Conservation (phyloP, 2,888 invertebrate genomes). For the Drosophila prolongata region DNA sequence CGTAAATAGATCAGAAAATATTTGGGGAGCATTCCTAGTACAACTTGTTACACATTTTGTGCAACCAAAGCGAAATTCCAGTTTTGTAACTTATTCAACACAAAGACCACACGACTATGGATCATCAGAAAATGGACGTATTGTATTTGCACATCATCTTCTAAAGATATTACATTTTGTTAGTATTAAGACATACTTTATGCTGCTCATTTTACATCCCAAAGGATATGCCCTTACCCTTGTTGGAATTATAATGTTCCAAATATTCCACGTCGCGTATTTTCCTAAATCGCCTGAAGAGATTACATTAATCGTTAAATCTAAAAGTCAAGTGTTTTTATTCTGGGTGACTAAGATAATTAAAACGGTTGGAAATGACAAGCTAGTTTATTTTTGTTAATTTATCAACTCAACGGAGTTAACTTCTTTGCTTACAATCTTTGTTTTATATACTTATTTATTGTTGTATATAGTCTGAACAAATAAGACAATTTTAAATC, state of each 20-base stretch:
- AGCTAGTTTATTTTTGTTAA: too few species aligned
- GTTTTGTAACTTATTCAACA: conserved; percentile 7
- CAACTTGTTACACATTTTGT: neutral
- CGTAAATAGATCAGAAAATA: neutral
- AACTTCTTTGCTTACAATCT: too few species aligned
- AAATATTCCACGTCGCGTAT: conserved; percentile 26
- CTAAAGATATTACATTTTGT: conserved; percentile 32
- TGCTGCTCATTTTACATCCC: conserved; percentile 36
- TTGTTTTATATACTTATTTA: too few species aligned
- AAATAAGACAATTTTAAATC: too few species aligned
- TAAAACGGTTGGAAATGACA: too few species aligned
- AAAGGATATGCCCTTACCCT: conserved; percentile 17
- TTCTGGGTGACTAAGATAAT: neutral
- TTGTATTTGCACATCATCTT: conserved; percentile 24
- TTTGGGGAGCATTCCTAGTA: conserved; percentile 12
- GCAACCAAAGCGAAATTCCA: conserved; percentile 5
- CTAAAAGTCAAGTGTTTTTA: conserved; percentile 19
- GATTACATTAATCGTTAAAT: conserved; percentile 75
- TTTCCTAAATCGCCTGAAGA: conserved; percentile 49
- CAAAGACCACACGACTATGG: conserved; percentile 6
- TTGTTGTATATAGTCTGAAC: too few species aligned
- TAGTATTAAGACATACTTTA: conserved; percentile 26
- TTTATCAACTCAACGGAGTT: too few species aligned
- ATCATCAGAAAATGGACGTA: neutral
- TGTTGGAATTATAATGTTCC: conserved; percentile 5